A percentile compares a stretch with the other conserved stretches of the same genome.
Evolutionary conservation across 2,113 vertebrate species (phyloP).

Genomic region (Ictidomys tridecemlineatus): DNA sequence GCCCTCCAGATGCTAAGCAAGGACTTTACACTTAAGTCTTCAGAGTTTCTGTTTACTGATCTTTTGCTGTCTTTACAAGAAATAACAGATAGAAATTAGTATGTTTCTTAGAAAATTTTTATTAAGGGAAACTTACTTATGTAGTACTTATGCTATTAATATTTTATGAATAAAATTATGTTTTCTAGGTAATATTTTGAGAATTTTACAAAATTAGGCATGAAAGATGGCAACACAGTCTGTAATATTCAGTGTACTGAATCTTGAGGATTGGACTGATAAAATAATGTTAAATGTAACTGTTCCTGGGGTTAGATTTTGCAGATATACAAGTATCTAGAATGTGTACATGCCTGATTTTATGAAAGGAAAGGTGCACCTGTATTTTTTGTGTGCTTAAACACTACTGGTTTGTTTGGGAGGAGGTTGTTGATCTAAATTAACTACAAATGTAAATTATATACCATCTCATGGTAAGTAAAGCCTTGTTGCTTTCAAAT

Average conservation of each 20-base stretch:
- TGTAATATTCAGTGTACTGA: background rate
- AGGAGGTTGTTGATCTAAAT: background rate
- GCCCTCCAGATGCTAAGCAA: no score
- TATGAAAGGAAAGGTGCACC: background rate
- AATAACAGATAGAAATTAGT: background rate
- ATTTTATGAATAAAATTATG: constrained; percentile 29
- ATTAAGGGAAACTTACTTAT: background rate
- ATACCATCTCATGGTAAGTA: constrained; percentile 16
- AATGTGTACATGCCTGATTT: background rate
- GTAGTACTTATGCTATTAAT: background rate
- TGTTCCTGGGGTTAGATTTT: background rate
- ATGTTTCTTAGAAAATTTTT: background rate
- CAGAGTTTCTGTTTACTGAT: background rate
- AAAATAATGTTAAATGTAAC: constrained; percentile 40
- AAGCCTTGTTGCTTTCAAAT: background rate
- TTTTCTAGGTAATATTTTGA: background rate
- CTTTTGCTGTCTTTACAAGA: background rate
- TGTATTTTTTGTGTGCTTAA: background rate
- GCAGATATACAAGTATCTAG: background rate
- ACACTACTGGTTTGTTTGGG: background rate
- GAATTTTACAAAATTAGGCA: background rate
- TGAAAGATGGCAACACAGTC: background rate
- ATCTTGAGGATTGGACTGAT: background rate
- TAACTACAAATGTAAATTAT: constrained; percentile 42
- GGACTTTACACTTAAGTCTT: no score